These are phyloP conservation scores for Dasypus novemcinctus DNA, from an alignment of 2,113 vertebrate genomes.

Conservation along the genomic window DNA sequence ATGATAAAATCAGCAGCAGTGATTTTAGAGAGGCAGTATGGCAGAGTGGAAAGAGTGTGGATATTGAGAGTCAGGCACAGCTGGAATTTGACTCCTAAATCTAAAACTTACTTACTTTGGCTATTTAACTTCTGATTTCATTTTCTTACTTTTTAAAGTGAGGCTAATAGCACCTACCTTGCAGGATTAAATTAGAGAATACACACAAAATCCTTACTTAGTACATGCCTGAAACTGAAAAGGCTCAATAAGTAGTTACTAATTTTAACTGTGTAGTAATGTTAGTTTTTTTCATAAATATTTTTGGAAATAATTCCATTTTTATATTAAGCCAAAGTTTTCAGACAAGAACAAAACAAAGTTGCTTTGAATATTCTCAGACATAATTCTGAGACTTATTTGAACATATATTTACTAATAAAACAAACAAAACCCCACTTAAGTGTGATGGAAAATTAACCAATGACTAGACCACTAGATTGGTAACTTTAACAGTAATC, in stretches of 20 bases:
- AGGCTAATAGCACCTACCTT: neutral
- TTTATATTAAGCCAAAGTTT: neutral
- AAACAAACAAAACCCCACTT: neutral
- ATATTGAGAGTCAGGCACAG: neutral
- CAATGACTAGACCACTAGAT: neutral
- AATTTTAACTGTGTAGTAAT: neutral
- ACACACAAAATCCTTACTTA: neutral
- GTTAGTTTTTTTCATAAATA: neutral
- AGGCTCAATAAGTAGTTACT: neutral
- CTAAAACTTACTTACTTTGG: neutral
- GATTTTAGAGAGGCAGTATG: neutral
- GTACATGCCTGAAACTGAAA: neutral
- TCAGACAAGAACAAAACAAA: neutral
- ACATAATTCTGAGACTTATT: neutral
- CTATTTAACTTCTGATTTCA: neutral
- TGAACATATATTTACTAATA: neutral
- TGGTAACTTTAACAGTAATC: neutral
- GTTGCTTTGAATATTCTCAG: neutral
- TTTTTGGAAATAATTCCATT: neutral
- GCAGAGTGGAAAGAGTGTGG: neutral
- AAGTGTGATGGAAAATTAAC: neutral
- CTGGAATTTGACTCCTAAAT: neutral
- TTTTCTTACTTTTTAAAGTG: neutral
- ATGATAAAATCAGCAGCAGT: neutral
- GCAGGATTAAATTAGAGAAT: neutral